Percentiles rank a stretch among this genome's conserved stretches.
These are phyloP conservation scores for Diorhabda carinulata DNA, from an alignment of 1,140 invertebrate genomes.

Conservation along the genomic window DNA sequence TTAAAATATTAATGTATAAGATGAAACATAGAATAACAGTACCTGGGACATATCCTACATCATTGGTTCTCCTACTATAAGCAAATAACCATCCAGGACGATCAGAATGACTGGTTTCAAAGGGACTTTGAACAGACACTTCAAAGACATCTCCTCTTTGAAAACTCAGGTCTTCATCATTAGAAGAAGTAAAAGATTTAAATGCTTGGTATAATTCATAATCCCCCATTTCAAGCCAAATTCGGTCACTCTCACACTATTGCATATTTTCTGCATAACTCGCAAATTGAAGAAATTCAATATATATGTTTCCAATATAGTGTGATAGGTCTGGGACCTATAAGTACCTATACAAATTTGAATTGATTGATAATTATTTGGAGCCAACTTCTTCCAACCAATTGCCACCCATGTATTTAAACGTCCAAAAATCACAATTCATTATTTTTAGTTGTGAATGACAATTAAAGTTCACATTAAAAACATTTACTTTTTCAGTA, in stretches of 20 bases:
- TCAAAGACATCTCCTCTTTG: constrained; percentile 39
- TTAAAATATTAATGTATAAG: background rate
- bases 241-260: constrained; percentile 18
- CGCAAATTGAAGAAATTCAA: too few species aligned
- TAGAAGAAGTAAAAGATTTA: constrained; percentile 29
- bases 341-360: too few species aligned
- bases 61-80: constrained; percentile 36
- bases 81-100: constrained; percentile 26
- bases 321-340: too few species aligned
- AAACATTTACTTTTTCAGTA: background rate
- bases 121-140: constrained; percentile 24
- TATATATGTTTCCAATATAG: too few species aligned
- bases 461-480: background rate
- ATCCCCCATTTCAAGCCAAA: constrained; percentile 36
- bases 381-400: too few species aligned
- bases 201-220: constrained; percentile 37
- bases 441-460: background rate
- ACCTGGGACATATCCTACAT: constrained; percentile 39
- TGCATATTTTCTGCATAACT: constrained; percentile 26
- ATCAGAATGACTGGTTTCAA: constrained; percentile 11
- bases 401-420: background rate
- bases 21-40: constrained; percentile 6
- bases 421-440: constrained; percentile 18
- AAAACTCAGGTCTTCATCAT: constrained; percentile 32
- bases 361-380: too few species aligned